Percentiles rank a stretch among this genome's conserved stretches.
Conservation (phyloP, 2,797 vertebrate species). For the Tenualosa thibaudeaui region DNA sequence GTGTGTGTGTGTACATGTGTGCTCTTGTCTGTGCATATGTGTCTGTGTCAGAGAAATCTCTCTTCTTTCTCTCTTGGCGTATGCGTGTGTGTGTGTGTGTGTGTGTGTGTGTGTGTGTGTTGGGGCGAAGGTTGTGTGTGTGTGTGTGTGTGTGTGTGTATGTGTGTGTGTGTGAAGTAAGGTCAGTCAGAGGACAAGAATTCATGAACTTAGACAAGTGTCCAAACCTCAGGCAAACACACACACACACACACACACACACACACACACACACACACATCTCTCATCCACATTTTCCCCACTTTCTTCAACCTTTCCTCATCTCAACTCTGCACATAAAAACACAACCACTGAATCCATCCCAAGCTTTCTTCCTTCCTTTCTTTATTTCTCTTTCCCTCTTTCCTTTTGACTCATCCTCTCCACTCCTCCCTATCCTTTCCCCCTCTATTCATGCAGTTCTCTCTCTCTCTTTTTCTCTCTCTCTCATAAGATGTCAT, state of each 20-base stretch:
- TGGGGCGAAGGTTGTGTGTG: not conserved
- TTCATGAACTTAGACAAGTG: slow-evolving; percentile 80
- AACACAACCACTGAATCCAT: too few relatives aligned
- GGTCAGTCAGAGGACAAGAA: slow-evolving; percentile 91
- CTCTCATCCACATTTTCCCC: too few relatives aligned
- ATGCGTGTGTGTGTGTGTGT: not conserved
- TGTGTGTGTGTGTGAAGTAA: slow-evolving; percentile 65
- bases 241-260: slow-evolving; percentile 14
- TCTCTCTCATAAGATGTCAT: not conserved
- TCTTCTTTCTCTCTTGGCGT: too few relatives aligned
- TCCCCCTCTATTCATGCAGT: slow-evolving; percentile 71
- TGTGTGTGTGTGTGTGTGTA: slow-evolving; percentile 10
- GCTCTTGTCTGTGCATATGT: not conserved
- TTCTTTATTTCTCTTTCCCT: slow-evolving; percentile 63
- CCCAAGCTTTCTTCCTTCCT: slow-evolving; percentile 62
- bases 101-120: not conserved
- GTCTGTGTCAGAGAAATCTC: not conserved
- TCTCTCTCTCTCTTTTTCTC: slow-evolving; percentile 11
- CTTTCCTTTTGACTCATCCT: slow-evolving; percentile 75
- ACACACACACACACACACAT: slow-evolving; percentile 3
- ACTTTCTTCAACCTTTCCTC: too few relatives aligned
- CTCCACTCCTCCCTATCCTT: slow-evolving; percentile 53
- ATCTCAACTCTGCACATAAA: too few relatives aligned
- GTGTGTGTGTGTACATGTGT: not conserved
- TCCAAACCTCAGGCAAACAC: slow-evolving; percentile 59